These are phyloP conservation scores for Chymomyza amoena DNA, from an alignment of 2,888 invertebrate genomes.

Conservation along the genomic window DNA sequence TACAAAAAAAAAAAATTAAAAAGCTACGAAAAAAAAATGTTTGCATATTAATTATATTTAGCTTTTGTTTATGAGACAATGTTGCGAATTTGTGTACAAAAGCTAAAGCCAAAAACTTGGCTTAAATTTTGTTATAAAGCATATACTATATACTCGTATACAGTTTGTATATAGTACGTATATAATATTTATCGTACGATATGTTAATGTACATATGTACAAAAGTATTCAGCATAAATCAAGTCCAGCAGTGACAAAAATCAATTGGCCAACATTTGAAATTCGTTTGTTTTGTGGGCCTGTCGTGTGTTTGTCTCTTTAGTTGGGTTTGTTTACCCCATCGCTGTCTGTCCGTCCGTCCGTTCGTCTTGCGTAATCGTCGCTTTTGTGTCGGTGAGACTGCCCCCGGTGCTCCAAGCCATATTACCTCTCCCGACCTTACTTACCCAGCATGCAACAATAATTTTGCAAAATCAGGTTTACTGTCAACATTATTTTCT, in stretches of 20 bases:
- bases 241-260: constrained; percentile 7
- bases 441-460: constrained; percentile 28
- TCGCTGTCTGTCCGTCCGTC: constrained; percentile 7
- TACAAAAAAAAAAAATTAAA: constrained; percentile 18
- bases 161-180: neutral
- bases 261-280: constrained; percentile 43
- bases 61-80: constrained; percentile 27
- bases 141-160: too few relatives aligned
- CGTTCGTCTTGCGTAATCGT: constrained; percentile 56
- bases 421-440: neutral
- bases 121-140: neutral
- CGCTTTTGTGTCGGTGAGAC: neutral
- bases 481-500: constrained; percentile 29
- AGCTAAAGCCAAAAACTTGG: constrained; percentile 23
- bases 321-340: constrained; percentile 7
- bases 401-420: neutral
- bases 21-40: constrained; percentile 14
- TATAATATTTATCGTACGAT: neutral
- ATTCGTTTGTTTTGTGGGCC: constrained; percentile 33
- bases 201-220: constrained; percentile 3
- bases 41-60: neutral
- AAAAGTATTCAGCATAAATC: constrained; percentile 12
- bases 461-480: constrained; percentile 53
- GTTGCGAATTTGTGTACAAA: constrained; percentile 54
- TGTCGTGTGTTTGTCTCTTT: constrained; percentile 42